A percentile compares a stretch with the other conserved stretches of the same genome.
These are phyloP conservation scores for Euclidia mi DNA, from an alignment of 2,888 invertebrate genomes.

Conservation along the genomic window DNA sequence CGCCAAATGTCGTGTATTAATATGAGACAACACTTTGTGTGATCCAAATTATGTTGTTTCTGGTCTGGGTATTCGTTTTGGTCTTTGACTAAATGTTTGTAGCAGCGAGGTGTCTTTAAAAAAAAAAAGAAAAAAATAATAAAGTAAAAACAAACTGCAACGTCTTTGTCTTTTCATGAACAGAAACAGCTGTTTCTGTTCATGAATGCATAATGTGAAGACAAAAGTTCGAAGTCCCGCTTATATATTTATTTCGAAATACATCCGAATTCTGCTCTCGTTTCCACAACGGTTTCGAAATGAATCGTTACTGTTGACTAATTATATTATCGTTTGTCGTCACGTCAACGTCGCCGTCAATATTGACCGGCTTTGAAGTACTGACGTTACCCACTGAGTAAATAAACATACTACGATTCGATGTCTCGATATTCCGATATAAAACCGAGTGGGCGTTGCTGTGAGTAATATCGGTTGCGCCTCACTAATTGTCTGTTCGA, in stretches of 20 bases:
- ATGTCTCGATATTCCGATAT: slow-evolving; percentile 41
- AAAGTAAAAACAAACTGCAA: no score
- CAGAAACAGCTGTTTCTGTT: no score
- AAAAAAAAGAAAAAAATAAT: no score
- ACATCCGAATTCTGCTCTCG: slow-evolving; percentile 12
- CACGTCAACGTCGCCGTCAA: slow-evolving; percentile 37
- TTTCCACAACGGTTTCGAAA: slow-evolving; percentile 41
- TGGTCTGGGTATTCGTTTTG: no score
- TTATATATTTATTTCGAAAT: slow-evolving; percentile 20
- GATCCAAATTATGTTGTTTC: no score
- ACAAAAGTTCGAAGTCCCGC: slow-evolving; percentile 24
- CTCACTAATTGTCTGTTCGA: slow-evolving; percentile 22
- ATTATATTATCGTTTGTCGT: slow-evolving; percentile 53
- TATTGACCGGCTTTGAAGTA: slow-evolving; percentile 58
- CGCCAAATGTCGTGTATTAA: no score
- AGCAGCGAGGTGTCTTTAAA: no score
- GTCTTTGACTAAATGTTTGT: no score
- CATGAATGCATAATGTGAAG: no score
- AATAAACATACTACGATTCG: slow-evolving; percentile 48
- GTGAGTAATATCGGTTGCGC: slow-evolving; percentile 27
- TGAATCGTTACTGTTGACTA: slow-evolving; percentile 34
- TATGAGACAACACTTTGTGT: no score
- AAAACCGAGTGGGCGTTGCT: slow-evolving; percentile 49
- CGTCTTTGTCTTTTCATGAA: no score
- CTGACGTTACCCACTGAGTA: slow-evolving; percentile 41